Evolutionary conservation across 2,113 vertebrate genomes (phyloP).

Genomic region (Hypanus sabinus): DNA sequence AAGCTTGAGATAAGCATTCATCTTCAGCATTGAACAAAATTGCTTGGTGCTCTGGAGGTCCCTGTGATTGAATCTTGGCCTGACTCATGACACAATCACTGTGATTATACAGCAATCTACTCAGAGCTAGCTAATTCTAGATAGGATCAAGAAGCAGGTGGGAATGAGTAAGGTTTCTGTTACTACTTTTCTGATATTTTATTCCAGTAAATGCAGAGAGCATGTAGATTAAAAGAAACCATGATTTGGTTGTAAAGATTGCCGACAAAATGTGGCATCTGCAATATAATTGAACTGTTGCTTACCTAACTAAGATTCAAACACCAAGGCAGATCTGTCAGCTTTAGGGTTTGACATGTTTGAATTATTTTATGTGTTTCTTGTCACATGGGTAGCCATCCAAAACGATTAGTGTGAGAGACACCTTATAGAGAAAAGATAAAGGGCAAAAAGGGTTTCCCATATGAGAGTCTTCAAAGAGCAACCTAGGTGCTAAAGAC

Average conservation of each 20-base stretch:
- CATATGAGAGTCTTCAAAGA: not conserved
- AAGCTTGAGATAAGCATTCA: not conserved
- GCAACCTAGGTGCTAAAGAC: not conserved
- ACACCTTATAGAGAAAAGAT: not conserved
- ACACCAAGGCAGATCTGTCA: not conserved
- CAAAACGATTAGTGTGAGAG: not conserved
- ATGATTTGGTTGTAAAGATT: not conserved
- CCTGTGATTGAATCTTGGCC: not conserved
- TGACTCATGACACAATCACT: not conserved
- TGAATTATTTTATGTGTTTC: not conserved
- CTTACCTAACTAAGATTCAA: not conserved
- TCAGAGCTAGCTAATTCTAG: not conserved
- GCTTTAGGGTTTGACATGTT: not conserved
- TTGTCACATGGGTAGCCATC: not conserved
- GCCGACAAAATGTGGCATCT: not conserved
- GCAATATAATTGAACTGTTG: not conserved
- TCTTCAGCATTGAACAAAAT: not conserved
- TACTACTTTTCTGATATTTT: not conserved
- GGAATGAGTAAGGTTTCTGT: not conserved
- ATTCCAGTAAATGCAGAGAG: not conserved
- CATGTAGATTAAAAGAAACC: not conserved
- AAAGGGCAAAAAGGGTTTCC: not conserved
- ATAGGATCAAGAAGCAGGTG: not conserved
- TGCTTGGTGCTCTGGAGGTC: not conserved
- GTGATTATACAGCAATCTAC: not conserved